phyloP scores from a whole-genome alignment of 2,888 invertebrate species.

The Dynastes grantii region DNA sequence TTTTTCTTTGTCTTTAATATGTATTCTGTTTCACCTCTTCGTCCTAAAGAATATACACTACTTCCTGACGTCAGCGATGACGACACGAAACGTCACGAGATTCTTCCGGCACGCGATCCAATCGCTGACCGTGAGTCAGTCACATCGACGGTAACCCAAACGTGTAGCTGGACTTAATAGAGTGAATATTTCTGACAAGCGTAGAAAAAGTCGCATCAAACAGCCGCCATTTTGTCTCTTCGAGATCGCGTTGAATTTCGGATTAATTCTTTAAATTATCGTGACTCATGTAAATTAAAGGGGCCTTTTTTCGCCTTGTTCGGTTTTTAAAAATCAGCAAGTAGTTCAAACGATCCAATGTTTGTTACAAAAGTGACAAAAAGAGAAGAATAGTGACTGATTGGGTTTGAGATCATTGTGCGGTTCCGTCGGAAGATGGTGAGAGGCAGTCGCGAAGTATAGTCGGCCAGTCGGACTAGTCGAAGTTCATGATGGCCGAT shows the following conservation, averaged over 20 bases:
- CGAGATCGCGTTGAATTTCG: constrained; percentile 84
- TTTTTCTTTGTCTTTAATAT: constrained; percentile 43
- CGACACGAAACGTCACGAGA: constrained; percentile 69
- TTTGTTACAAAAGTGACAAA: constrained; percentile 70
- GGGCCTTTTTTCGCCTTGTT: constrained; percentile 68
- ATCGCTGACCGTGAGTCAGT: constrained; percentile 64
- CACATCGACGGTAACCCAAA: too few species aligned
- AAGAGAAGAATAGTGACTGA: constrained; percentile 77
- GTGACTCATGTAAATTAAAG: constrained; percentile 70
- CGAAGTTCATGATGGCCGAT: constrained; percentile 87
- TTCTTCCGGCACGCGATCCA: constrained; percentile 70
- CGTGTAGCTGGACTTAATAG: constrained; percentile 70
- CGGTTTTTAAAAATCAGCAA: constrained; percentile 65
- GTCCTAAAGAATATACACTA: constrained; percentile 50
- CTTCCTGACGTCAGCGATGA: constrained; percentile 68
- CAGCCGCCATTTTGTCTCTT: constrained; percentile 95
- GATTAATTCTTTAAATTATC: constrained; percentile 82
- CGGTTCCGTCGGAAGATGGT: constrained; percentile 83
- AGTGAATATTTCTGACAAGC: constrained; percentile 89
- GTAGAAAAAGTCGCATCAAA: constrained; percentile 95
- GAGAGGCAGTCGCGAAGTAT: constrained; percentile 76
- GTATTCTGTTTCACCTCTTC: constrained; percentile 43
- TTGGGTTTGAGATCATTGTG: constrained; percentile 81
- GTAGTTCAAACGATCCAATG: constrained; percentile 67
- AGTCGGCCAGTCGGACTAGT: constrained; percentile 79